Evolutionary conservation across 2,888 invertebrate species (phyloP), one percentile per base, ranked within the genome.

Genomic region (Drosophila recens): DNA sequence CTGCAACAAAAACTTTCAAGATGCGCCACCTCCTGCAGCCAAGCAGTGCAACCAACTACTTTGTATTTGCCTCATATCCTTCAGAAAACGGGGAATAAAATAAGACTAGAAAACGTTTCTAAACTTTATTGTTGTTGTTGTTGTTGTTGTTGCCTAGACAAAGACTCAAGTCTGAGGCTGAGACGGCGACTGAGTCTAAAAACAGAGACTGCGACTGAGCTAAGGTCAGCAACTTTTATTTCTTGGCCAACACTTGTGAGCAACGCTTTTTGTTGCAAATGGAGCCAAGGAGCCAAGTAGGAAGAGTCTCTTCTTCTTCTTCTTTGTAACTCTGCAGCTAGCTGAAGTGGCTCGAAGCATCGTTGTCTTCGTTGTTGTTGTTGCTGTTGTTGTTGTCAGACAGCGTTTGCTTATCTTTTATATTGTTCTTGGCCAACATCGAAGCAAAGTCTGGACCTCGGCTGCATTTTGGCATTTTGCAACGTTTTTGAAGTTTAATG

Each of bases 211-310:
- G 67, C 43, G 68, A 46, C 71, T 57, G 64, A 66, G 82, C 87
- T 83, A 86, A 86, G 86, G 86, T 86, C 86, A 86, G 86, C 90
- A 86, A 88, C 86, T 86, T 84, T 86, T 86, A 86, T 86, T 88
- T 90, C 86, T 86, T 86, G 79, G 86, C 90, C 89, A 88, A 88
- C 87, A 86, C 90, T 88, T 89, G 87, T 77, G 81, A 68, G 69
- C 72, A 79, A 63, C 79, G 75, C 79, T 75, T 75, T 74, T 74
- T 79, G 75, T 75, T 75, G 75, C 75, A 79, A 78, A 59, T 62
- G 80, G 33, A 61, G 77, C 72, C 76, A 69, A 69, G 76, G 67
- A 79, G 80, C 48, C 17, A 62, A 56, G 45, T 34, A 13, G 43
- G 43, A 53, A 46, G 54, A 48, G 43, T 57, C 49, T 65, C 57